phyloP scores from a whole-genome alignment of 2,888 invertebrate genomes.

The Cephus pygmeus region DNA sequence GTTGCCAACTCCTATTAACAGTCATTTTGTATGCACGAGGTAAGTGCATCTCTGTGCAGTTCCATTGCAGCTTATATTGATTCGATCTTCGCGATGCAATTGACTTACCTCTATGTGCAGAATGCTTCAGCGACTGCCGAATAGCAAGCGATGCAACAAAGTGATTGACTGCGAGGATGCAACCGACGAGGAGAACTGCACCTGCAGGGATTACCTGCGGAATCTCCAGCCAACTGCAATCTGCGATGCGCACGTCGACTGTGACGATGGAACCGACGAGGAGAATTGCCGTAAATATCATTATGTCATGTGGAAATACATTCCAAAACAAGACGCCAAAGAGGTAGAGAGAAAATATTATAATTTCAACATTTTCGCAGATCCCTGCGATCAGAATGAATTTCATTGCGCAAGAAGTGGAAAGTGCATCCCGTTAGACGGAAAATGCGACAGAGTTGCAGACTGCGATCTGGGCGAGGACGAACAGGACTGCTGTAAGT shows the following conservation, averaged over 20 bases:
- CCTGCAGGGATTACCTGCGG: constrained; percentile 77
- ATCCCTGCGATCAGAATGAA: constrained; percentile 70
- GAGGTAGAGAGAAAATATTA: not conserved
- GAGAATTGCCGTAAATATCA: constrained; percentile 73
- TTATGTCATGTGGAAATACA: not conserved
- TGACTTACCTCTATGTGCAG: constrained; percentile 63
- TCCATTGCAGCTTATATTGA: not conserved
- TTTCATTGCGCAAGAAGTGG: constrained; percentile 75
- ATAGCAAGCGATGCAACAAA: constrained; percentile 74
- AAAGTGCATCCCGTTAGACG: constrained; percentile 71
- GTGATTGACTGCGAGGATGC: constrained; percentile 84
- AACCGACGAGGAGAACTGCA: constrained; percentile 80
- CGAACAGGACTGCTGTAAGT: constrained; percentile 82
- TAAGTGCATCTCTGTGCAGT: not conserved
- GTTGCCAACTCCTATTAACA: not conserved
- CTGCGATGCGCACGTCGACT: constrained; percentile 82
- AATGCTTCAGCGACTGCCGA: constrained; percentile 74
- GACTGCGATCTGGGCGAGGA: constrained; percentile 81
- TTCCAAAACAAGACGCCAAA: no score
- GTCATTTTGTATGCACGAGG: not conserved
- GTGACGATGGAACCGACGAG: constrained; percentile 82
- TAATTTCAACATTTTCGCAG: constrained; percentile 61
- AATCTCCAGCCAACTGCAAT: constrained; percentile 70
- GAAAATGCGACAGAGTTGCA: constrained; percentile 74
- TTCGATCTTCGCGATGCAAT: not conserved